phyloP scores from a whole-genome alignment of 2,888 invertebrate species.

The Pterostichus niger region DNA sequence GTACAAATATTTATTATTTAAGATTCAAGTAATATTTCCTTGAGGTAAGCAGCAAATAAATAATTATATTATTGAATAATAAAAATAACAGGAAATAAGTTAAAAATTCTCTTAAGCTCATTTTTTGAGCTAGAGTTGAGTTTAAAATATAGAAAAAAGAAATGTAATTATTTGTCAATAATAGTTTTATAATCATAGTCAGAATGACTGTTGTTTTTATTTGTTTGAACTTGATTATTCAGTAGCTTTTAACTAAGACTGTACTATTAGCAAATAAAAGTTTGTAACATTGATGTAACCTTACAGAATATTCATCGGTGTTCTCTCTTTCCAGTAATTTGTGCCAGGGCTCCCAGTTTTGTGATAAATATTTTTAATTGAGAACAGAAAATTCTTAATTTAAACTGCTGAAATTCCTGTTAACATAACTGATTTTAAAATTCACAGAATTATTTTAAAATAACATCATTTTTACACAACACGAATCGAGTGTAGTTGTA shows the following conservation, averaged over 20 bases:
- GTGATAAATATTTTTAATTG: conserved; percentile 45
- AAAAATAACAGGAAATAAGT: no score
- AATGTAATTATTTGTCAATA: background rate
- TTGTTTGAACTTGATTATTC: background rate
- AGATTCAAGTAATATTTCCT: background rate
- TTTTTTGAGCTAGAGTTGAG: no score
- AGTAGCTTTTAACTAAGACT: background rate
- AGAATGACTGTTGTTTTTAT: background rate
- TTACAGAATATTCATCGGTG: conserved; percentile 42
- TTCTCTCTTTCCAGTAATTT: conserved; percentile 18
- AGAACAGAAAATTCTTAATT: conserved; percentile 19
- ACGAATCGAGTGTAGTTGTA: conserved; percentile 1
- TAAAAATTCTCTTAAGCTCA: no score
- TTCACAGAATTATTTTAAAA: conserved; percentile 26
- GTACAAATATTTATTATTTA: conserved; percentile 21
- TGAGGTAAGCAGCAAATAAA: background rate
- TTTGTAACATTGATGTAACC: conserved; percentile 27
- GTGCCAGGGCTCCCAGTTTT: conserved; percentile 42
- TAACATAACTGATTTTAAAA: conserved; percentile 48
- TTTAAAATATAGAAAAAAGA: background rate
- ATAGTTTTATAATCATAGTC: no score
- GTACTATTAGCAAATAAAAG: background rate
- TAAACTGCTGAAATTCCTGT: conserved; percentile 3
- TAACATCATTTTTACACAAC: conserved; percentile 46
- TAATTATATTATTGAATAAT: background rate